A percentile compares a stretch with the other conserved stretches of the same genome.
phyloP scores from a whole-genome alignment of 2,113 vertebrate genomes.

The Ceuthmochares aereus region DNA sequence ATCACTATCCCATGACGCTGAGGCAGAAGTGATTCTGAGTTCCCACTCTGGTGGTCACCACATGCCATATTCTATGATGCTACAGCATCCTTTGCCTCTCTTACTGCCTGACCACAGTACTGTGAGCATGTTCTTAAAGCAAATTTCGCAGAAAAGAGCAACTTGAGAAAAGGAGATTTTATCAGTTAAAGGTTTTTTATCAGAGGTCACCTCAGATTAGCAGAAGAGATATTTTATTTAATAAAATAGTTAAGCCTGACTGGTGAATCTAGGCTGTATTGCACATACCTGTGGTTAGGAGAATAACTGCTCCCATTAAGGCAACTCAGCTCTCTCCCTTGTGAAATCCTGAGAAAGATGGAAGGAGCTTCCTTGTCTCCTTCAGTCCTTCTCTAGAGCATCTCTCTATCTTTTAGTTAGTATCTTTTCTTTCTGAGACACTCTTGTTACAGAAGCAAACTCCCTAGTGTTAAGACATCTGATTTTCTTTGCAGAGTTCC shows the following conservation, averaged over 20 bases:
- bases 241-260: not conserved
- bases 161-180: not conserved
- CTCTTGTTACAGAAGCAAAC: not conserved
- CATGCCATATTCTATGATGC: not conserved
- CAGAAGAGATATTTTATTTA: not conserved
- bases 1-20: not conserved
- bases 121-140: not conserved
- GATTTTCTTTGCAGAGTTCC: not conserved
- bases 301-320: not conserved
- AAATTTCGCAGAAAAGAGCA: not conserved
- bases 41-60: not conserved
- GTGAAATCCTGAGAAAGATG: not conserved
- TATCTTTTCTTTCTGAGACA: not conserved
- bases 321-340: not conserved
- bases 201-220: not conserved
- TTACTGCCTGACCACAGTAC: not conserved
- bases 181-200: not conserved
- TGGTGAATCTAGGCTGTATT: not conserved
- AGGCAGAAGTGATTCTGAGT: not conserved
- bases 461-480: not conserved
- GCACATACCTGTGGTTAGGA: not conserved
- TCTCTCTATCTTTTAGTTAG: not conserved
- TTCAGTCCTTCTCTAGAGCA: not conserved
- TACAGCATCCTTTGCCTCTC: not conserved
- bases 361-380: not conserved